These are phyloP conservation scores for Phataginus tricuspis DNA, from an alignment of 2,797 vertebrate genomes.

Conservation along the genomic window DNA sequence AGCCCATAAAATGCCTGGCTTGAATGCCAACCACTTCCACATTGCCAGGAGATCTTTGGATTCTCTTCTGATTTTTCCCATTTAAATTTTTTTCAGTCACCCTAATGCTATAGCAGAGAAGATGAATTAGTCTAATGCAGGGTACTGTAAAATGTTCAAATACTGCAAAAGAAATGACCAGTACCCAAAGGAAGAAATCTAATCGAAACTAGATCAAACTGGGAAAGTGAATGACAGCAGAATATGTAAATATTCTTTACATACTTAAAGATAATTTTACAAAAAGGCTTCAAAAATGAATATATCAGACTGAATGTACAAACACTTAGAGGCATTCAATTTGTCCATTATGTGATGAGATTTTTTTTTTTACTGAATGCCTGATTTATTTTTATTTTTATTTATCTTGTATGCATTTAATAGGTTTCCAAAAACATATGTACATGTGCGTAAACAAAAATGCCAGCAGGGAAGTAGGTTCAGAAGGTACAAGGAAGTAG, in stretches of 20 bases:
- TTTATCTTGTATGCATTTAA: too few relatives aligned
- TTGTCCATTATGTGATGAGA: neutral
- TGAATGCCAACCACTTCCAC: slow-evolving; percentile 73
- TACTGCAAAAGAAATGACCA: slow-evolving; percentile 62
- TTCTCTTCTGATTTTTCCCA: slow-evolving; percentile 56
- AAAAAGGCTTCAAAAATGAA: slow-evolving; percentile 45
- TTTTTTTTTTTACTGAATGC: too few relatives aligned
- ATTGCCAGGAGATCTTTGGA: slow-evolving; percentile 15
- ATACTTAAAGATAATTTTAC: slow-evolving; percentile 24
- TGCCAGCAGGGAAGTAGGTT: too few relatives aligned
- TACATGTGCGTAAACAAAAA: too few relatives aligned
- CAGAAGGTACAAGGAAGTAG: too few relatives aligned
- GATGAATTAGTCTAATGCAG: slow-evolving; percentile 48
- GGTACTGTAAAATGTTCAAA: slow-evolving; percentile 62
- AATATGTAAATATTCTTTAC: slow-evolving; percentile 61
- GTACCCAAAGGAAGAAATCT: slow-evolving; percentile 58
- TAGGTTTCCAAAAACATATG: too few relatives aligned
- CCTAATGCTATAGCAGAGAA: slow-evolving; percentile 30
- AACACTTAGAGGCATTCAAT: slow-evolving; percentile 36
- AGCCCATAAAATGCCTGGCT: slow-evolving; percentile 67
- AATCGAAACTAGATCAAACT: slow-evolving; percentile 53
- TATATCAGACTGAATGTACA: slow-evolving; percentile 41
- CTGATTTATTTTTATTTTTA: too few relatives aligned
- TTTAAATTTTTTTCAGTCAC: slow-evolving; percentile 70
- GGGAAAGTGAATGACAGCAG: slow-evolving; percentile 1